Percentiles rank a stretch among this genome's conserved stretches.
phyloP scores from a whole-genome alignment of 2,888 invertebrate genomes.

The Diadromus collaris region DNA sequence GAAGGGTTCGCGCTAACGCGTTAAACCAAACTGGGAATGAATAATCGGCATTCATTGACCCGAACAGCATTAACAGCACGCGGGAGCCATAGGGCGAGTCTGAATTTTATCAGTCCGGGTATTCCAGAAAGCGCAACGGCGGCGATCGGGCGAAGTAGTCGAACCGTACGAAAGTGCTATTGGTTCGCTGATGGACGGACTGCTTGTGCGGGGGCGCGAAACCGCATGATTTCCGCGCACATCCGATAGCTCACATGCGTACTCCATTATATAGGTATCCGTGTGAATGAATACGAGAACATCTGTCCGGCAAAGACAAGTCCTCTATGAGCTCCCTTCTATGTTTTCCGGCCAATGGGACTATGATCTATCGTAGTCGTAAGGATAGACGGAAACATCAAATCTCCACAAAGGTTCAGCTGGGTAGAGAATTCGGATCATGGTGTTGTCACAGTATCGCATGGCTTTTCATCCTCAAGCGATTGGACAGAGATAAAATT shows the following conservation, averaged over 20 bases:
- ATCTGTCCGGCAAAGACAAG: not conserved
- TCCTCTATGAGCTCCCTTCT: not conserved
- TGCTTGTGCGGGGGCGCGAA: not conserved
- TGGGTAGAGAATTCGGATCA: not conserved
- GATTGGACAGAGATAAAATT: no score
- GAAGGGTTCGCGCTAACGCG: constrained; percentile 30
- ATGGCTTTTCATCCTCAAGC: not conserved
- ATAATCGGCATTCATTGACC: constrained; percentile 64
- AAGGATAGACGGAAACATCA: not conserved
- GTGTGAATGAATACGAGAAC: not conserved
- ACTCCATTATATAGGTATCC: not conserved
- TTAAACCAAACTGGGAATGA: constrained; percentile 52
- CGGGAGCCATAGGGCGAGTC: not conserved
- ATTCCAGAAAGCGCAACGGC: not conserved
- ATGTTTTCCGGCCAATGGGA: not conserved
- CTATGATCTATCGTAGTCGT: not conserved
- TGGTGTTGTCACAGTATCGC: not conserved
- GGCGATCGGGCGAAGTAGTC: not conserved
- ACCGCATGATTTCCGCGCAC: not conserved
- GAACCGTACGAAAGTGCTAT: not conserved
- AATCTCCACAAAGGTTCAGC: not conserved
- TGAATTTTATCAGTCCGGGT: not conserved
- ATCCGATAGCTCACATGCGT: not conserved
- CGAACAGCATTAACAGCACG: constrained; percentile 20
- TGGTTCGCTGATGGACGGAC: not conserved